These are phyloP conservation scores for Sebastes ruberrimus DNA, from an alignment of 2,797 vertebrate genomes.

Conservation along the genomic window DNA sequence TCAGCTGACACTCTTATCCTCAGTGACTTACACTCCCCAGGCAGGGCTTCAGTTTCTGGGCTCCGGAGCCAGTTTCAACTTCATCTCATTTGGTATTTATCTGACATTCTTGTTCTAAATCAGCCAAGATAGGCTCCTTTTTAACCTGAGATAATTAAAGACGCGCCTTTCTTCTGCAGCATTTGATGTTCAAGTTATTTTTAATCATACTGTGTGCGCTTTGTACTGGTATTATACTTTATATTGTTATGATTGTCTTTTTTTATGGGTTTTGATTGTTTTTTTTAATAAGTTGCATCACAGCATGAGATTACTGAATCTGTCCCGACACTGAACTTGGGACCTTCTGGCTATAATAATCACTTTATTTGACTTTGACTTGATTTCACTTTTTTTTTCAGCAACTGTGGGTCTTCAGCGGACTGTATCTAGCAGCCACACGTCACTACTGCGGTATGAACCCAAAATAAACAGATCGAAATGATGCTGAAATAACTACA, in stretches of 20 bases:
- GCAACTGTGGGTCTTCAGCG: neutral
- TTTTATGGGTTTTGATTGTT: neutral
- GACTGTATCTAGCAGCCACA: no score
- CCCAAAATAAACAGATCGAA: no score
- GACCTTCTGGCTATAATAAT: neutral
- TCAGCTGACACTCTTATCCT: constrained; percentile 37
- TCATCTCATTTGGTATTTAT: neutral
- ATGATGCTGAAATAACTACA: no score
- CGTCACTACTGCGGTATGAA: no score
- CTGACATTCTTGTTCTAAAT: constrained; percentile 21
- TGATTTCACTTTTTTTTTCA: neutral
- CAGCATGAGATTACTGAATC: neutral
- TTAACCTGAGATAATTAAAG: constrained; percentile 23
- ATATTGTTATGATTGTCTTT: neutral
- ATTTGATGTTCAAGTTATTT: constrained; percentile 14
- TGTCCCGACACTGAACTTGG: neutral
- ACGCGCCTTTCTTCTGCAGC: neutral
- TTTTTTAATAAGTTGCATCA: neutral
- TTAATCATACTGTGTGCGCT: neutral
- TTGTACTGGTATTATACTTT: neutral
- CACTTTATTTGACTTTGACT: neutral
- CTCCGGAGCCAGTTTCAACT: constrained; percentile 10
- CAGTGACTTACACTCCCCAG: constrained; percentile 32
- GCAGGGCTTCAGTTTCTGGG: constrained; percentile 8
- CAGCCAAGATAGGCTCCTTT: neutral